Percentiles rank a stretch among this genome's conserved stretches.
phyloP scores from a whole-genome alignment of 2,113 vertebrate genomes.

The Equus quagga region DNA sequence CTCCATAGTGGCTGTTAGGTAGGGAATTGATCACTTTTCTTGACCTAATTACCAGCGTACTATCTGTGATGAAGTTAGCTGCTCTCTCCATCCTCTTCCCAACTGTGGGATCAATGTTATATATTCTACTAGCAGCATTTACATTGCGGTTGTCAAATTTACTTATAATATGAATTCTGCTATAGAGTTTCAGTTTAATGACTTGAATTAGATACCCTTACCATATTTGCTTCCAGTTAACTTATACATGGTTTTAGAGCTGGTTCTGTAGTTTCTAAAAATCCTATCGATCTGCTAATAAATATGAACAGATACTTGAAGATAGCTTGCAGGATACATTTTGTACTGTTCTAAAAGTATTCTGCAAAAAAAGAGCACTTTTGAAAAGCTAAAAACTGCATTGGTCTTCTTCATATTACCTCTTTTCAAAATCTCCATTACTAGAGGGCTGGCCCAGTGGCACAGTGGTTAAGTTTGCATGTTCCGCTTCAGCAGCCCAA shows the following conservation, averaged over 20 bases:
- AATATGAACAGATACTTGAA: neutral
- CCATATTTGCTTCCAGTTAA: neutral
- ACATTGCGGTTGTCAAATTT: neutral
- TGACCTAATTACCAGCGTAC: neutral
- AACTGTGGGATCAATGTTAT: neutral
- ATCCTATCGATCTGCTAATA: neutral
- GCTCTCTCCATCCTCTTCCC: neutral
- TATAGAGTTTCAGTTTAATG: neutral
- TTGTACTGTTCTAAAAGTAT: neutral
- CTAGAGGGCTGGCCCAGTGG: too few relatives aligned
- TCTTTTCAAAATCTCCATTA: neutral
- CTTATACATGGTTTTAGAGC: neutral
- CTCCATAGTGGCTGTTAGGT: neutral
- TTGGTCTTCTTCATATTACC: neutral
- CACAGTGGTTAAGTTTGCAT: too few relatives aligned
- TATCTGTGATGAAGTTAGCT: neutral
- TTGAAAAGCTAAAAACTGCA: neutral
- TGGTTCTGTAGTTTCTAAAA: neutral
- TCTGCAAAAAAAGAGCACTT: neutral
- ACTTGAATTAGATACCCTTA: neutral
- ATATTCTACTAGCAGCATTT: neutral
- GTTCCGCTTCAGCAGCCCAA: too few relatives aligned
- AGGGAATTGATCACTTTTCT: neutral
- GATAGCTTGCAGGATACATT: neutral
- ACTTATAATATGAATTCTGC: neutral